Conservation (phyloP, 2,113 vertebrate genomes). For the Panthera tigris region DNA sequence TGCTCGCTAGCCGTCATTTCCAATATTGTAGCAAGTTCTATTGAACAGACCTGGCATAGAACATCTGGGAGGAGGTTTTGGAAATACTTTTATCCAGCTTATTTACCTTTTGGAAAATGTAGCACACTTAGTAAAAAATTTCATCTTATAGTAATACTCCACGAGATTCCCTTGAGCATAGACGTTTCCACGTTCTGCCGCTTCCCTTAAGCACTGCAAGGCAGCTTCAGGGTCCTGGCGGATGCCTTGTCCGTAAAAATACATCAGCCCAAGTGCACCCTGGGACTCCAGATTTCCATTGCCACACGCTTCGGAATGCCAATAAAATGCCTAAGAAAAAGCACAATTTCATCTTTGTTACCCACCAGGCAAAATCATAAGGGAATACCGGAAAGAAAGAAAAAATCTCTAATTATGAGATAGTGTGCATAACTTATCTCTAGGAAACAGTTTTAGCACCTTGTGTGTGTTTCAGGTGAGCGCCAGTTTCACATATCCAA, state of each 20-base stretch:
- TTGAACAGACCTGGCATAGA: background rate
- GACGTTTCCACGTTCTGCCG: slow-evolving; percentile 85
- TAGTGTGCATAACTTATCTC: no score
- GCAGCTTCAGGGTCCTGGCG: slow-evolving; percentile 78
- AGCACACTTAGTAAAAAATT: slow-evolving; percentile 85
- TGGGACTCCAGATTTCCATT: slow-evolving; percentile 91
- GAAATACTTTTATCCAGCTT: slow-evolving; percentile 37
- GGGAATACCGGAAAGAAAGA: background rate
- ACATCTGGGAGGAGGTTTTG: background rate
- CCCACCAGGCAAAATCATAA: background rate
- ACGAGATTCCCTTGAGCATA: slow-evolving; percentile 89
- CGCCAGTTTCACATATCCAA: background rate
- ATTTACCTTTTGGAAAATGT: slow-evolving; percentile 85
- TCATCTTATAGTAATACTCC: slow-evolving; percentile 87
- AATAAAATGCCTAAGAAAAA: slow-evolving; percentile 87
- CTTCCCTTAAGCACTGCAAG: slow-evolving; percentile 84
- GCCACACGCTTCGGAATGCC: slow-evolving; percentile 90
- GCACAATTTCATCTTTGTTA: background rate
- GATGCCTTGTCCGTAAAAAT: slow-evolving; percentile 86
- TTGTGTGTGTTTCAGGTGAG: background rate
- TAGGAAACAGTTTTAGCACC: background rate
- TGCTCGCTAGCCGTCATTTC: background rate
- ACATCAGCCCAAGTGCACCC: slow-evolving; percentile 88
- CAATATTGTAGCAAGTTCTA: background rate
- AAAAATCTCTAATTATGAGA: background rate